These are phyloP conservation scores for Oenanthe oenanthe DNA, from an alignment of 2,113 vertebrate species.

Conservation along the genomic window DNA sequence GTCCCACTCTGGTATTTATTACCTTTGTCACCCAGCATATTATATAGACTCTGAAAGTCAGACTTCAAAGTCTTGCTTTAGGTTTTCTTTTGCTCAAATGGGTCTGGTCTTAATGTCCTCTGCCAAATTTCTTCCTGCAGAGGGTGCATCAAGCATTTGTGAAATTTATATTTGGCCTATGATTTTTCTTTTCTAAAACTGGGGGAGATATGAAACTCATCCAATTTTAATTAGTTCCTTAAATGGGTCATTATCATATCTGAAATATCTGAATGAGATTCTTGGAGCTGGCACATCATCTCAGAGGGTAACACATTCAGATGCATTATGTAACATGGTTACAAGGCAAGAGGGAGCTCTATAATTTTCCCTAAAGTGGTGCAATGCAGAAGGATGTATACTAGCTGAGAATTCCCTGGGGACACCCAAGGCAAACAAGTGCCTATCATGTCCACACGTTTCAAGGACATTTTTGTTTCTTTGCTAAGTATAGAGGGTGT, in stretches of 20 bases:
- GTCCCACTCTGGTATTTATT: not conserved
- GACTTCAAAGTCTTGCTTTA: slow-evolving; percentile 17
- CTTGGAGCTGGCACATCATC: not conserved
- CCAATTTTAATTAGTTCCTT: slow-evolving; percentile 46
- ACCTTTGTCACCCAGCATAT: not conserved
- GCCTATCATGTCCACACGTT: not conserved
- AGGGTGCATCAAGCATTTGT: slow-evolving; percentile 25
- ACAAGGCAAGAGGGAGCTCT: not conserved
- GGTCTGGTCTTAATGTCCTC: not conserved
- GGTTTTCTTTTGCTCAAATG: not conserved
- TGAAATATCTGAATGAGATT: slow-evolving; percentile 33
- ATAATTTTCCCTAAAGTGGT: not conserved
- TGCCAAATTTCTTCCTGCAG: slow-evolving; percentile 6
- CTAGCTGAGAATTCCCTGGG: not conserved
- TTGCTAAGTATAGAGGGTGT: not conserved
- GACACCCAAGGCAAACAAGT: not conserved
- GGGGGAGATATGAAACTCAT: slow-evolving; percentile 1
- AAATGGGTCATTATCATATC: slow-evolving; percentile 50
- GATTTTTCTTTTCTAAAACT: slow-evolving; percentile 40
- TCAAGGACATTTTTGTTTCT: not conserved
- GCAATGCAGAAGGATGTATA: not conserved
- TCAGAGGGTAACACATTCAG: not conserved
- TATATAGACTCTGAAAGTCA: not conserved
- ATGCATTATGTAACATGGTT: not conserved
- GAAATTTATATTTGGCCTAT: slow-evolving; percentile 28